Evolutionary conservation across 2,113 vertebrate genomes (phyloP), one percentile per base, ranked within the genome.

Genomic region (Rhynchomys soricoides): DNA sequence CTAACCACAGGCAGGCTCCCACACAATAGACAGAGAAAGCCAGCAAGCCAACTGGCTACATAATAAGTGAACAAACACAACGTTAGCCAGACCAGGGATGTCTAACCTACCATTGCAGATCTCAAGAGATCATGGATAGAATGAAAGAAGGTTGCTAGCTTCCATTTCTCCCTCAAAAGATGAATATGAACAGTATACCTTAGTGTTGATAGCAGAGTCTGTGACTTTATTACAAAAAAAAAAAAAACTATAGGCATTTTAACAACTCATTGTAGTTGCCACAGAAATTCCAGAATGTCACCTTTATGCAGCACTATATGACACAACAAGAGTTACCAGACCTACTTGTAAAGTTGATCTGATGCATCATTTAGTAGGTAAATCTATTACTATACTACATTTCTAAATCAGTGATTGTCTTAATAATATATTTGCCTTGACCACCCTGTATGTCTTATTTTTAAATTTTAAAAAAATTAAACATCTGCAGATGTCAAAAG

Each of bases 401-500:
- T 94, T 71, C 89, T 64, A 78, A 90, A 70, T 95, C 73, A 90
- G 34, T 2, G 78, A 92, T 13, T 95, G 1, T 79, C 70, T 90
- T 16, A 94, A 81, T 74, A 89, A 91, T 22, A 6, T 29, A 81
- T 74, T 95, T 48, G 83, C 52, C 16, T 92, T 75, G 83, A 15
- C 3, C 91, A 93, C 91, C 7, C 40, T 48, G 70, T 10, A 83
- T 74, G 24, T 50, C 24, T 86, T 62, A 48, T 43, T 86, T 90
- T 91, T 59, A 85, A 66, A 45, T 94, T 78, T 75, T 78, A n/a
- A 70, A 64, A 57, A 59, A 73, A 59, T 40, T 91, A 79, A 82
- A 22, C 64, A 91, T 82, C 22, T 88, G 22, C 26, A 96, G 43
- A 21, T 71, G 22, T 79, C 43, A 79, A 90, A 57, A 3, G 13